Percentiles rank a stretch among this genome's conserved stretches.
phyloP scores from a whole-genome alignment of 2,113 vertebrate species.

The Panthera tigris region DNA sequence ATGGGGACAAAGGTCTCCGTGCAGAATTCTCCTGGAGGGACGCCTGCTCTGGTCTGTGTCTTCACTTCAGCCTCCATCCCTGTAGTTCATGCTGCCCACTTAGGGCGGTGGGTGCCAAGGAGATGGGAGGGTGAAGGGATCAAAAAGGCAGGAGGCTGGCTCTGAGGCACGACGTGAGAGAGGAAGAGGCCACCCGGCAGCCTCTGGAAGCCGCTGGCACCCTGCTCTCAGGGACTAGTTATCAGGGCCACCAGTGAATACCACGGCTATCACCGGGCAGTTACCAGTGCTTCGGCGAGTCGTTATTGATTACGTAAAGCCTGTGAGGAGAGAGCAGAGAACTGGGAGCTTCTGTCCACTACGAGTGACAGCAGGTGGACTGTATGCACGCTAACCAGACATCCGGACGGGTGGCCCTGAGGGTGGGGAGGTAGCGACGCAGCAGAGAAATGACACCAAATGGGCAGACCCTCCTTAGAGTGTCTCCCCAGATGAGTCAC shows the following conservation, averaged over 20 bases:
- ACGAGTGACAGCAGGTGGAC: neutral
- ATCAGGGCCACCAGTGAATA: neutral
- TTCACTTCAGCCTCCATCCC: neutral
- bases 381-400: neutral
- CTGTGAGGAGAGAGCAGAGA: neutral
- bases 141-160: neutral
- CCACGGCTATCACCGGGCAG: neutral
- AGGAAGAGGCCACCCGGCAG: neutral
- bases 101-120: neutral
- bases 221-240: neutral
- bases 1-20: neutral
- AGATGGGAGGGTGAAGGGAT: neutral
- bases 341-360: neutral
- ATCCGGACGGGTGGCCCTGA: neutral
- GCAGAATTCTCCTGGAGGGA: neutral
- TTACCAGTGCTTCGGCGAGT: neutral
- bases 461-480: neutral
- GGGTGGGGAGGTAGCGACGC: neutral
- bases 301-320: neutral
- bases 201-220: neutral
- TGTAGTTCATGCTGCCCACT: neutral
- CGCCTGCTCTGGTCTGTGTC: neutral
- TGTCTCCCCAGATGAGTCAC: rapidly evolving
- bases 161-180: neutral
- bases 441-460: neutral